These are phyloP conservation scores for Lagopus muta DNA, from an alignment of 2,113 vertebrate species.

Conservation along the genomic window DNA sequence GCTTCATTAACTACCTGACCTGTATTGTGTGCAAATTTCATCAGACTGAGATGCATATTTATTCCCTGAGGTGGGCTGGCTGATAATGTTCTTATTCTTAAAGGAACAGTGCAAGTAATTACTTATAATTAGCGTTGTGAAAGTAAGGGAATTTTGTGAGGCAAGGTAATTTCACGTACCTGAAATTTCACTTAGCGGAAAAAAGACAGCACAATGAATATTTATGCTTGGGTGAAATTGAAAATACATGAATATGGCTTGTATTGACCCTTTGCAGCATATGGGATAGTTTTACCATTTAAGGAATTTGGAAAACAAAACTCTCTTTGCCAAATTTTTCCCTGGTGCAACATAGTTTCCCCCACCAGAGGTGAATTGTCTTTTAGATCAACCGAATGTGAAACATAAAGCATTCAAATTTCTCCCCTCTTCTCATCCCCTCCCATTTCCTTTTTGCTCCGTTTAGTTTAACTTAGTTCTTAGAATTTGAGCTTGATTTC, in stretches of 20 bases:
- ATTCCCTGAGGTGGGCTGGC: constrained; percentile 59
- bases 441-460: background rate
- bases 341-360: background rate
- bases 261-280: background rate
- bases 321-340: background rate
- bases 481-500: background rate
- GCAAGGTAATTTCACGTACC: constrained; percentile 40
- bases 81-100: constrained; percentile 69
- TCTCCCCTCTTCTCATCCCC: background rate
- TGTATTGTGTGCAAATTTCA: constrained; percentile 78
- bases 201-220: constrained; percentile 6
- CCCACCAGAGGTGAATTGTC: background rate
- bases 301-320: background rate
- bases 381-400: background rate
- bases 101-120: constrained; percentile 70
- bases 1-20: constrained; percentile 78
- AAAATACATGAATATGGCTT: background rate
- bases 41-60: constrained; percentile 68
- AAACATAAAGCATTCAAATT: background rate
- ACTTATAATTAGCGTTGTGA: constrained; percentile 67
- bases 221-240: background rate
- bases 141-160: constrained; percentile 62
- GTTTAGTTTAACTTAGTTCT: background rate
- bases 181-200: constrained; percentile 41
- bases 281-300: background rate